A percentile compares a stretch with the other conserved stretches of the same genome.
These are phyloP conservation scores for Copidosoma floridanum DNA, from an alignment of 1,140 invertebrate species.

Conservation along the genomic window DNA sequence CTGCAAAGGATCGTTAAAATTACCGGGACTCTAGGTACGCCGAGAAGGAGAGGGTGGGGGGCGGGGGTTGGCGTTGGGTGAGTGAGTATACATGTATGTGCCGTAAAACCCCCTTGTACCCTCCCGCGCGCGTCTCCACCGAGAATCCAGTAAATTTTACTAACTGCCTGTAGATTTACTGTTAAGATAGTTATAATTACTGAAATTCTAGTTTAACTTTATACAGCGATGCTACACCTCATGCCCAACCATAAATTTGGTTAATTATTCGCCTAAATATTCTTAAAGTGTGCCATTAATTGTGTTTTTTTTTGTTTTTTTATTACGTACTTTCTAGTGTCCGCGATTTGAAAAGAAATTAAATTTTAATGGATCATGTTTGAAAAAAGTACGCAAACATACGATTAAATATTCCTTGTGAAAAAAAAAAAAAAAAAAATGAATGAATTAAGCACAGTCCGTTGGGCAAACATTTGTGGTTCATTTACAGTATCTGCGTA, in stretches of 20 bases:
- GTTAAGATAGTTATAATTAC: constrained; percentile 13
- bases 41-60: too few relatives aligned
- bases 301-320: not conserved
- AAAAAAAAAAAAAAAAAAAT: too few relatives aligned
- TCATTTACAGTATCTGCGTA: too few relatives aligned
- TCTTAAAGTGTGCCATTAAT: not conserved
- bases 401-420: too few relatives aligned
- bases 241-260: not conserved
- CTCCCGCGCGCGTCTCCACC: too few relatives aligned
- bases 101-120: constrained; percentile 9
- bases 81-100: not conserved
- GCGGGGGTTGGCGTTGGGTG: too few relatives aligned
- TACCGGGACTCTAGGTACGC: not conserved
- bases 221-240: not conserved
- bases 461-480: too few relatives aligned
- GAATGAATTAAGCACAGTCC: too few relatives aligned
- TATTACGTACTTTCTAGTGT: too few relatives aligned
- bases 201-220: not conserved
- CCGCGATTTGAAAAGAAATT: too few relatives aligned
- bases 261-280: not conserved
- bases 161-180: constrained; percentile 7
- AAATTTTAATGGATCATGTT: too few relatives aligned
- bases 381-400: too few relatives aligned
- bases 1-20: constrained; percentile 1
- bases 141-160: constrained; percentile 5